Evolutionary conservation across 2,797 vertebrate species (phyloP).

Genomic region (Brachyrhaphis roseni): DNA sequence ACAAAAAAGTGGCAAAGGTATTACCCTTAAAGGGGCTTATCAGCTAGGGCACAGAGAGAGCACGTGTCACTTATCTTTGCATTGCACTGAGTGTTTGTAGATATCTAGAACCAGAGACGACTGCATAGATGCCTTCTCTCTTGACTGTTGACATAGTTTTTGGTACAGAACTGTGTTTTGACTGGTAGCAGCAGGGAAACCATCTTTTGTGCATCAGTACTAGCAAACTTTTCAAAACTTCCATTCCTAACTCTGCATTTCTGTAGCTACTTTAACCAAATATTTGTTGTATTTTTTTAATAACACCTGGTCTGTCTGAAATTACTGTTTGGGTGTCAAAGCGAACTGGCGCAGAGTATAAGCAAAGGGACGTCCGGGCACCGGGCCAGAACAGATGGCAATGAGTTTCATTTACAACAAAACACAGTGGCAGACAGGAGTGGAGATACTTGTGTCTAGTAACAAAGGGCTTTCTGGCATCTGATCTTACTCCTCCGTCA

Average conservation of each 20-base stretch:
- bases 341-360: slow-evolving; percentile 39
- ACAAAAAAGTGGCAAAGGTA: slow-evolving; percentile 31
- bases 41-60: slow-evolving; percentile 64
- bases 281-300: slow-evolving; percentile 27
- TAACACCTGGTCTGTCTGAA: slow-evolving; percentile 47
- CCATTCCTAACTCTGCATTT: neutral
- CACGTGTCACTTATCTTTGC: slow-evolving; percentile 54
- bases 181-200: neutral
- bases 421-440: slow-evolving; percentile 49
- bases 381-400: slow-evolving; percentile 63
- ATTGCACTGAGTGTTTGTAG: slow-evolving; percentile 31
- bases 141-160: slow-evolving; percentile 52
- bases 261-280: slow-evolving; percentile 17
- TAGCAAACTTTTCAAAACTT: neutral
- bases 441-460: slow-evolving; percentile 63
- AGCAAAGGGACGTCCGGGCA: slow-evolving; percentile 47
- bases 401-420: slow-evolving; percentile 53
- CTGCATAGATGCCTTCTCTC: slow-evolving; percentile 28
- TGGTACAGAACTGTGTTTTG: slow-evolving; percentile 26
- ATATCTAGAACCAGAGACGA: slow-evolving; percentile 46
- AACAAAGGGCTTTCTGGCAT: slow-evolving; percentile 46
- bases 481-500: slow-evolving; percentile 49
- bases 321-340: slow-evolving; percentile 50
- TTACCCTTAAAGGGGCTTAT: slow-evolving; percentile 58
- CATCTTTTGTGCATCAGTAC: neutral